Base-by-base conservation (phyloP, 2,888 invertebrate genomes). In the Hyposoter didymator region DNA sequence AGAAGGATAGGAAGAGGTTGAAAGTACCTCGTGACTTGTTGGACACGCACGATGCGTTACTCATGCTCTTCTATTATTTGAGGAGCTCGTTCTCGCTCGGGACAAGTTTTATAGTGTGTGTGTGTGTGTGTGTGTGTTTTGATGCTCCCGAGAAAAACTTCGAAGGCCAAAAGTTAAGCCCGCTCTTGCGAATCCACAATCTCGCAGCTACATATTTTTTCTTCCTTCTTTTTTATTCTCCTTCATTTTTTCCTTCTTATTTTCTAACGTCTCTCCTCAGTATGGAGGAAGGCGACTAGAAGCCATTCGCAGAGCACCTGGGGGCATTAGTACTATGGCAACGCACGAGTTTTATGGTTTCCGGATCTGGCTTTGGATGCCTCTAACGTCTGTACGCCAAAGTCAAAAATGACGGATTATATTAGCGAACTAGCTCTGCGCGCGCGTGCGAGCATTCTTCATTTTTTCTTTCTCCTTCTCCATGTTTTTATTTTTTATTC, bases 221-320 rank as follows among this genome's bases (percentile, higher is more conserved):
- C 49, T 74, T 49, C 52, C 52, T 62, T 64, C 10, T 28, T 28
- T 64, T 47, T 28, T 19, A 12, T 52, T 59, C 43, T 22, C 59
- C 82, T 76, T 72, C 59, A 43, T 64, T 76, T 5, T 52, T 66
- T 35, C 32, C 64, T 76, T 47, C 17, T 22, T 19, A 14, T 70
- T 52, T 84, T 55, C 74, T 74, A 75, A 52, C 75, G 82, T 74
- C 73, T 73, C 52, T 43, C 52, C 52, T 43, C 52, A 22, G 73
- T 55, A 81, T 81, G 62, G 45, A 69, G 82, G 75, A 82, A 69
- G 73, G 45, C 78, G 55, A 83, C 74, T 78, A 69, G 85, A 81
- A 83, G 78, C 85, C 87, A 83, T 87, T 87, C 78, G 78, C 74
- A 73, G 78, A 73, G 62, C 84, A 86, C 84, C 86, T 81, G 78